A percentile compares a stretch with the other conserved stretches of the same genome.
Evolutionary conservation across 2,888 invertebrate genomes (phyloP).

Genomic region (Drosophila multiciliata): DNA sequence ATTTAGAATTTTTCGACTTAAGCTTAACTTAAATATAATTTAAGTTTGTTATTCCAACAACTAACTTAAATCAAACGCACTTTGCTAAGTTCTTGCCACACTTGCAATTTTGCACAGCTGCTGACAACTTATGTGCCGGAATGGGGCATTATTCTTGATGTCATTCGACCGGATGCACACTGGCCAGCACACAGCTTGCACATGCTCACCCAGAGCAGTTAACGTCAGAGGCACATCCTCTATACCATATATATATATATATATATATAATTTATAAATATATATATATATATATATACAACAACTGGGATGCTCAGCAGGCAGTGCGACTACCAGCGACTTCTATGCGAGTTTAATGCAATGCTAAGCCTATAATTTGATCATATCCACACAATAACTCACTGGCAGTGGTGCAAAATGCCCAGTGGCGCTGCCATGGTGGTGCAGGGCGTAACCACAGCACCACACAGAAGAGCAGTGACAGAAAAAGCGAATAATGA

Average conservation of each 20-base stretch:
- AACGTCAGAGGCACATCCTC: slow-evolving; percentile 24
- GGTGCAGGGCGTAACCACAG: slow-evolving; percentile 26
- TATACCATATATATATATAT: not conserved
- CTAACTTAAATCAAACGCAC: not conserved
- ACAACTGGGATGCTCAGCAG: not conserved
- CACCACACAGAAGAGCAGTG: slow-evolving; percentile 40
- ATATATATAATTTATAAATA: not conserved
- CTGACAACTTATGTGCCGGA: slow-evolving; percentile 15
- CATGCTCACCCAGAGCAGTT: slow-evolving; percentile 41
- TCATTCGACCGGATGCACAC: slow-evolving; percentile 61
- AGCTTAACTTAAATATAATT: too few relatives aligned
- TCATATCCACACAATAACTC: slow-evolving; percentile 82
- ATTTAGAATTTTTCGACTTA: not conserved
- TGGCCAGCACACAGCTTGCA: slow-evolving; percentile 28
- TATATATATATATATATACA: not conserved
- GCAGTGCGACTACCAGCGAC: slow-evolving; percentile 38
- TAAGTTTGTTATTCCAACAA: not conserved
- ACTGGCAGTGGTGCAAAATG: slow-evolving; percentile 60
- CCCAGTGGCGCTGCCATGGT: slow-evolving; percentile 67
- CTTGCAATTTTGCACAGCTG: slow-evolving; percentile 1
- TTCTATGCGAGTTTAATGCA: slow-evolving; percentile 79
- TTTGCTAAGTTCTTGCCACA: not conserved
- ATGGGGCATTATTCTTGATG: slow-evolving; percentile 19
- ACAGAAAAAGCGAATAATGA: slow-evolving; percentile 70
- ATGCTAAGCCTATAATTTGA: slow-evolving; percentile 77